phyloP scores from a whole-genome alignment of 2,113 vertebrate species.

The Rhea americana region DNA sequence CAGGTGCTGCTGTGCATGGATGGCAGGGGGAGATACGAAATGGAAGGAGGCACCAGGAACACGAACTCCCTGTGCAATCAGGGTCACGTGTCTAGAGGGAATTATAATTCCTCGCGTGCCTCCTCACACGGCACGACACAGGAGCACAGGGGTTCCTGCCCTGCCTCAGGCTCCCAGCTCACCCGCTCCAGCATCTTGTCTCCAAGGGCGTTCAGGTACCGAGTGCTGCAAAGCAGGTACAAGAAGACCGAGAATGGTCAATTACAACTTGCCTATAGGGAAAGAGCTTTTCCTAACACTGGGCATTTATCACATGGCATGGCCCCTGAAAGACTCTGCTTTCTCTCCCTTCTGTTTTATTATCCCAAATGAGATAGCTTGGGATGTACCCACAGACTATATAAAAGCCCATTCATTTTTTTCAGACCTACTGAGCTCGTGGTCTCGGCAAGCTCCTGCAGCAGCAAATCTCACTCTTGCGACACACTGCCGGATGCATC shows the following conservation, averaged over 20 bases:
- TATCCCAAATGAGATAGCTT: slow-evolving; percentile 24
- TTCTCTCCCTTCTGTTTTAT: slow-evolving; percentile 15
- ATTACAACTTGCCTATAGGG: slow-evolving; percentile 4
- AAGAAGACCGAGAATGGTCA: neutral
- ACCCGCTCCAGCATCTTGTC: neutral
- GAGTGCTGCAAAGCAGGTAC: neutral
- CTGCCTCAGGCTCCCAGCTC: neutral
- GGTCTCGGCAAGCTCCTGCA: accelerated
- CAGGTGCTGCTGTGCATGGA: neutral
- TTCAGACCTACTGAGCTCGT: neutral
- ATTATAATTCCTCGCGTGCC: slow-evolving; percentile 62
- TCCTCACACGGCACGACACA: neutral
- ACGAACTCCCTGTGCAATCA: slow-evolving; percentile 46
- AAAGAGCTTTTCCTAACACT: slow-evolving; percentile 25
- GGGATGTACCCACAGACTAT: neutral
- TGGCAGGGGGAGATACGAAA: neutral
- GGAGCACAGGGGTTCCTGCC: neutral
- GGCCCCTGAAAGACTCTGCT: neutral
- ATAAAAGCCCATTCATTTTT: neutral
- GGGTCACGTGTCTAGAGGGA: slow-evolving; percentile 55
- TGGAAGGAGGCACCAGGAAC: slow-evolving; percentile 46
- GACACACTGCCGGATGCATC: neutral
- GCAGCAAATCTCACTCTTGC: neutral
- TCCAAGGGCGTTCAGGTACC: neutral
- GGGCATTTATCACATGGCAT: slow-evolving; percentile 11